Evolutionary conservation across 2,888 invertebrate species (phyloP).

Genomic region (Corythucha ciliata): DNA sequence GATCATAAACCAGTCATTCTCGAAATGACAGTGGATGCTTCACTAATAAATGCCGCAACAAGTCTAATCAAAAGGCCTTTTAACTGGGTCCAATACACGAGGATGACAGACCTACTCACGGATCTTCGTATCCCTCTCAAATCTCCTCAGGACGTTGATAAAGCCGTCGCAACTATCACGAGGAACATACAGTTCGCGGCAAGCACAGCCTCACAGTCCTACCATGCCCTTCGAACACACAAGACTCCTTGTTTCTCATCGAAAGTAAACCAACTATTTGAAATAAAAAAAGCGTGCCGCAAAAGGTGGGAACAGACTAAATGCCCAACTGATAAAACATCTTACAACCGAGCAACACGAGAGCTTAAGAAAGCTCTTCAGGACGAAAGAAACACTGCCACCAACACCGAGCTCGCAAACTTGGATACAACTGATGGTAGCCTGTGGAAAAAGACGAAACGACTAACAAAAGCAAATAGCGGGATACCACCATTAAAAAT

Average conservation of each 20-base stretch:
- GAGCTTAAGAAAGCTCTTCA: neutral
- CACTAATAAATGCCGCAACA: no score
- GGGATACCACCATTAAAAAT: slow-evolving; percentile 9
- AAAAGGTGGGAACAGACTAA: slow-evolving; percentile 3
- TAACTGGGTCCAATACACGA: slow-evolving; percentile 10
- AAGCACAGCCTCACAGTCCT: neutral
- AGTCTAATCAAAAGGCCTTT: slow-evolving; percentile 10
- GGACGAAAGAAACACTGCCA: neutral
- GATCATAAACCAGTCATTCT: slow-evolving; percentile 16
- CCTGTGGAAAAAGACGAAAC: slow-evolving; percentile 6
- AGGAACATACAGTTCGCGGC: slow-evolving; percentile 10
- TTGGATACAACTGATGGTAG: neutral
- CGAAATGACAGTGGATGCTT: no score
- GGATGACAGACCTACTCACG: neutral
- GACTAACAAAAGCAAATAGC: neutral
- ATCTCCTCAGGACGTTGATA: slow-evolving; percentile 11
- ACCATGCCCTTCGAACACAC: neutral
- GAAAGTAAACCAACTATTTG: neutral
- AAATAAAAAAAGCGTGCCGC: slow-evolving; percentile 6
- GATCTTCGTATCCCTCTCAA: slow-evolving; percentile 4
- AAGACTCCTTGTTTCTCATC: no score
- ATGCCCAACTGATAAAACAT: neutral
- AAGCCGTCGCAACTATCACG: slow-evolving; percentile 4
- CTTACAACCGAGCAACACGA: neutral
- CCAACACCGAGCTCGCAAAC: neutral